These are phyloP conservation scores for Chondrosia reniformis DNA, from an alignment of 37 sponge, comb jelly and placozoan species.

Conservation along the genomic window DNA sequence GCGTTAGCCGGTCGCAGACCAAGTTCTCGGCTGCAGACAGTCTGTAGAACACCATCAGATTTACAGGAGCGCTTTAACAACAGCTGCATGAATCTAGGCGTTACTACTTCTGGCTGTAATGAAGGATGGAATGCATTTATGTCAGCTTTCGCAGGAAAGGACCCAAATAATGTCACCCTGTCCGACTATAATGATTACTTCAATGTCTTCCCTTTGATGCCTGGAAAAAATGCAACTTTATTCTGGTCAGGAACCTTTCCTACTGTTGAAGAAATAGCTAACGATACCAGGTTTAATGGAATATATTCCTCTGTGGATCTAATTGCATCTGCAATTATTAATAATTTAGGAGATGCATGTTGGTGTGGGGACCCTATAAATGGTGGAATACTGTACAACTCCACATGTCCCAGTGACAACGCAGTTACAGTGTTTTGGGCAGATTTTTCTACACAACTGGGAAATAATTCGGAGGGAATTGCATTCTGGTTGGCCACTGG, in stretches of 20 bases:
- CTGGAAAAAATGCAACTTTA: background rate
- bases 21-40: too few relatives aligned
- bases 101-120: too few relatives aligned
- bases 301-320: slow-evolving; percentile 22
- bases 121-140: background rate
- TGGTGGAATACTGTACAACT: slow-evolving; percentile 4
- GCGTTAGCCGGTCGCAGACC: too few relatives aligned
- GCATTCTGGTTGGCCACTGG: slow-evolving; percentile 37
- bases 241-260: slow-evolving; percentile 44
- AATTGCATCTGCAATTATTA: slow-evolving; percentile 28
- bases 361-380: slow-evolving; percentile 30
- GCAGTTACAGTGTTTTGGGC: slow-evolving; percentile 29
- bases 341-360: background rate
- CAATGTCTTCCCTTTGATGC: background rate
- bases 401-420: slow-evolving; percentile 7
- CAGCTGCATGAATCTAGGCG: too few relatives aligned
- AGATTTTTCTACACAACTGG: slow-evolving; percentile 28
- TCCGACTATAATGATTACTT: slow-evolving; percentile 23
- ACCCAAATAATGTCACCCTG: background rate
- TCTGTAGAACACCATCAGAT: too few relatives aligned
- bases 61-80: too few relatives aligned
- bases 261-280: slow-evolving; percentile 17
- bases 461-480: slow-evolving; percentile 16
- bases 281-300: background rate
- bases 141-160: background rate